A percentile compares a stretch with the other conserved stretches of the same genome.
Evolutionary conservation across 2,888 invertebrate species (phyloP).

Genomic region (Furcula furcula): DNA sequence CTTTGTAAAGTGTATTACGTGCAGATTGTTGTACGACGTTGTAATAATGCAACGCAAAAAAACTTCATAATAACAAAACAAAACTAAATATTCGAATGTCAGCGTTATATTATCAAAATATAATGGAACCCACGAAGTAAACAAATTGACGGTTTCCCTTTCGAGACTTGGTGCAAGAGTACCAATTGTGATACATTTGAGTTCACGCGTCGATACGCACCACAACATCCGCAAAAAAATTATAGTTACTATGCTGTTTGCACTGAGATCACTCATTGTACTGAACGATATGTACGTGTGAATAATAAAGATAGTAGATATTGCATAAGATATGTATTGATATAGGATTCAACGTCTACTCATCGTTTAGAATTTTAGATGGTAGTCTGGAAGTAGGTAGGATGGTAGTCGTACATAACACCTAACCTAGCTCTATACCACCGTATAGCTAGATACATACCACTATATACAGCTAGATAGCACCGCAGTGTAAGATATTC

Average conservation of each 20-base stretch:
- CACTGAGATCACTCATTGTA: constrained; percentile 6
- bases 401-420: too few species aligned
- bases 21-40: not conserved
- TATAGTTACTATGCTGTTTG: constrained; percentile 3
- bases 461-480: too few species aligned
- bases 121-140: not conserved
- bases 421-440: too few species aligned
- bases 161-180: constrained; percentile 22
- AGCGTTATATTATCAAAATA: not conserved
- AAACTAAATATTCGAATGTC: not conserved
- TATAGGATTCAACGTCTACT: too few species aligned
- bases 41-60: not conserved
- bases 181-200: constrained; percentile 22
- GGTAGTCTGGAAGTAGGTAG: too few species aligned
- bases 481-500: too few species aligned
- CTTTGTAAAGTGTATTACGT: too few species aligned
- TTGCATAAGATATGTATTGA: too few species aligned
- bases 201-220: constrained; percentile 21
- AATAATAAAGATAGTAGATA: too few species aligned
- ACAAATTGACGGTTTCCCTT: constrained; percentile 20
- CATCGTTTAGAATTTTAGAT: too few species aligned
- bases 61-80: constrained; percentile 1
- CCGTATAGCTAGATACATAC: too few species aligned
- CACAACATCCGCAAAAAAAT: constrained; percentile 8
- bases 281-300: constrained; percentile 13